A percentile compares a stretch with the other conserved stretches of the same genome.
phyloP scores from a whole-genome alignment of 2,888 invertebrate genomes.

The Papilio elwesi region DNA sequence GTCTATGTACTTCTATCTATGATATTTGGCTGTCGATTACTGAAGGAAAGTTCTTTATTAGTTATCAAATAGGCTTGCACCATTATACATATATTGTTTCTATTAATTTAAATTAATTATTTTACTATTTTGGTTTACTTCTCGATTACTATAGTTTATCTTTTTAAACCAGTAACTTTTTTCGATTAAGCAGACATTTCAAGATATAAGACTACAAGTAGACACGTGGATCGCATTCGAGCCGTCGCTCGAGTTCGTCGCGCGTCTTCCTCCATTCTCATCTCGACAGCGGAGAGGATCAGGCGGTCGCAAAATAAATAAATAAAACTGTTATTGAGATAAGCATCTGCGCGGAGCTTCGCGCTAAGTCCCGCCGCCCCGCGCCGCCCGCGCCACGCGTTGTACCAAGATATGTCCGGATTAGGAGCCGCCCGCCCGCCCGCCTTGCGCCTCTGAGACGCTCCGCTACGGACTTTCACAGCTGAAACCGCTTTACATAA shows the following conservation, averaged over 20 bases:
- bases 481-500: slow-evolving; percentile 70
- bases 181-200: slow-evolving; percentile 13
- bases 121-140: not conserved
- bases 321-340: slow-evolving; percentile 85
- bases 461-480: slow-evolving; percentile 75
- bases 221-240: slow-evolving; percentile 47
- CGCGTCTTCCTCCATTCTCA: slow-evolving; percentile 76
- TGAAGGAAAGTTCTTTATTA: too few species aligned
- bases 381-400: slow-evolving; percentile 65
- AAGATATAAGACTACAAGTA: slow-evolving; percentile 38
- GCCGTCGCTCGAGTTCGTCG: slow-evolving; percentile 38
- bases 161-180: not conserved
- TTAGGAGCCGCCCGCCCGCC: slow-evolving; percentile 69
- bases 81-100: too few species aligned
- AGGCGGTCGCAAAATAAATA: slow-evolving; percentile 78
- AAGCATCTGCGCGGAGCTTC: slow-evolving; percentile 83
- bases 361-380: slow-evolving; percentile 82
- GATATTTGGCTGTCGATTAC: not conserved
- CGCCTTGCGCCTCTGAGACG: slow-evolving; percentile 65
- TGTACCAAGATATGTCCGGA: slow-evolving; percentile 82
- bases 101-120: too few species aligned
- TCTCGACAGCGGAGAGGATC: slow-evolving; percentile 78
- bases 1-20: slow-evolving; percentile 11
- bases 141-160: not conserved
- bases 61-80: too few species aligned